Evolutionary conservation across 2,113 vertebrate species (phyloP).

Genomic region (Mustela nigripes): DNA sequence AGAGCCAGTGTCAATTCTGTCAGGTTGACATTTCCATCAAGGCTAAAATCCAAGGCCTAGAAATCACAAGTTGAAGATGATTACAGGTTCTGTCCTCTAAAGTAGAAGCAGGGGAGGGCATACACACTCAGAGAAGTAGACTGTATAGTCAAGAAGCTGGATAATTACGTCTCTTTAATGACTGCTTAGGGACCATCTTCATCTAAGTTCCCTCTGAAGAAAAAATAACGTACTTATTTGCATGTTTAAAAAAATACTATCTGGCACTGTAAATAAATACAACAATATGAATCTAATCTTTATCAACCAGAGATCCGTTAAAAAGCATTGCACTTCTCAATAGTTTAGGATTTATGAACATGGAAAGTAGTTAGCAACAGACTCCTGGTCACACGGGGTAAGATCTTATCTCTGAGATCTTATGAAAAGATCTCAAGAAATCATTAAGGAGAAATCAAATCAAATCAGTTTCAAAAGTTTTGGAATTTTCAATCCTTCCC

Average conservation of each 20-base stretch:
- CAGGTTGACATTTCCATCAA: slow-evolving; percentile 94
- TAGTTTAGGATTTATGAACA: slow-evolving; percentile 19
- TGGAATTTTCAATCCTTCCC: not conserved
- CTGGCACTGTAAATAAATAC: not conserved
- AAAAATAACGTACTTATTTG: not conserved
- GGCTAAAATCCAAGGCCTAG: slow-evolving; percentile 95
- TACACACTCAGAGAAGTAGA: not conserved
- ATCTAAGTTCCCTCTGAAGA: not conserved
- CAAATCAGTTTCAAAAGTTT: not conserved
- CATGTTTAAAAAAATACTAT: not conserved
- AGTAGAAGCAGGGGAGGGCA: not conserved
- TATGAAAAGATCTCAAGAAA: not conserved
- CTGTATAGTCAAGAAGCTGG: not conserved
- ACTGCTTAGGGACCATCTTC: not conserved
- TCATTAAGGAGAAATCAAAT: slow-evolving; percentile 44
- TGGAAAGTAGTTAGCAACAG: not conserved
- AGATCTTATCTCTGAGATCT: not conserved
- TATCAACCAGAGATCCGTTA: not conserved
- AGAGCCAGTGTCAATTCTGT: slow-evolving; percentile 93
- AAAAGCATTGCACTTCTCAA: not conserved
- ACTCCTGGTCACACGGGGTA: not conserved
- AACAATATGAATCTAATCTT: not conserved
- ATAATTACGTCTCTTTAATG: not conserved
- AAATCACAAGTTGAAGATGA: slow-evolving; percentile 48
- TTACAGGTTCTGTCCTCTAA: not conserved